Evolutionary conservation across 2,797 vertebrate genomes (phyloP).

Genomic region (Sciaenops ocellatus): DNA sequence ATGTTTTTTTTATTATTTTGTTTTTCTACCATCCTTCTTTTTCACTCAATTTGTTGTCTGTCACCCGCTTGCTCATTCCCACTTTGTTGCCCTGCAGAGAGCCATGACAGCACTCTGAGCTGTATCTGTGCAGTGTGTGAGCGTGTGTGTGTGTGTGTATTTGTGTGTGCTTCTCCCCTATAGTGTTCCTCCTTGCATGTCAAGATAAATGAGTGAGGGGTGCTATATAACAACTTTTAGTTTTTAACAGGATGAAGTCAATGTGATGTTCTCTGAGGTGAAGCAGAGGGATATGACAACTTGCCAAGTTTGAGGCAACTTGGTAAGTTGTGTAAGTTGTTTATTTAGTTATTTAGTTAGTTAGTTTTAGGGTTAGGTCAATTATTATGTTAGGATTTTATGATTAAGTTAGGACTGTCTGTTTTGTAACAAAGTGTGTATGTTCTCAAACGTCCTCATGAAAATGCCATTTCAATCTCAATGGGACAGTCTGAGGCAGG

Average conservation of each 20-base stretch:
- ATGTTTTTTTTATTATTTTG: neutral
- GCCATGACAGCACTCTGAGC: constrained; percentile 20
- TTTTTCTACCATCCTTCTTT: neutral
- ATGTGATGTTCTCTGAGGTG: constrained; percentile 24
- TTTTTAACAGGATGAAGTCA: constrained; percentile 16
- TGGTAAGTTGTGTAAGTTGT: too few species aligned
- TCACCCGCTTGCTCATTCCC: constrained; percentile 10
- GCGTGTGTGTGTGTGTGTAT: neutral
- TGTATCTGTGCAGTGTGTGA: neutral
- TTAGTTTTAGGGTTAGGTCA: too few species aligned
- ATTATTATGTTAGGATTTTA: too few species aligned
- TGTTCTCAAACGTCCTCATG: neutral
- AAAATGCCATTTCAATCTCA: neutral
- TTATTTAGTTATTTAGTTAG: too few species aligned
- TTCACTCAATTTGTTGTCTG: constrained; percentile 14
- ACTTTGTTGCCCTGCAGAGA: constrained; percentile 27
- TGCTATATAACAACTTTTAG: neutral
- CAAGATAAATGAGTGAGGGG: neutral
- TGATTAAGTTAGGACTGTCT: neutral
- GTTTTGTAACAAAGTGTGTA: too few species aligned
- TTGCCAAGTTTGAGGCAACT: constrained; percentile 1
- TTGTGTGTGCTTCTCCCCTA: constrained; percentile 11
- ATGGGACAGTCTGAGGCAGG: neutral
- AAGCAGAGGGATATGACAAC: neutral
- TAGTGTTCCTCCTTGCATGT: constrained; percentile 25